Percentiles rank a stretch among this genome's conserved stretches.
phyloP scores from a whole-genome alignment of 2,888 invertebrate species.

The Cheilosia variabilis region DNA sequence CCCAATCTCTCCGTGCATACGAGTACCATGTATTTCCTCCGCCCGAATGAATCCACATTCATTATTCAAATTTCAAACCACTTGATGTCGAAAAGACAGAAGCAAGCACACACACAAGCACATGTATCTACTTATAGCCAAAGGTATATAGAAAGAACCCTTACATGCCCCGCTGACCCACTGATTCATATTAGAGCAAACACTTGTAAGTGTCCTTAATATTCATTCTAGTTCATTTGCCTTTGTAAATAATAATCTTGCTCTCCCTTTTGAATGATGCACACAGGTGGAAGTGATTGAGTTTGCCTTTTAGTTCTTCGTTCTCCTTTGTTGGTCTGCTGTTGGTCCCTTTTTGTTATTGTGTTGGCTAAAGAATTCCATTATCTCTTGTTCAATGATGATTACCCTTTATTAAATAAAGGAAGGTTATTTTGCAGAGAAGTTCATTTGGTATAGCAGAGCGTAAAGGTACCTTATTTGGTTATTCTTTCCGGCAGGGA shows the following conservation, averaged over 20 bases:
- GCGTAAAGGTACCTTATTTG: slow-evolving; percentile 25
- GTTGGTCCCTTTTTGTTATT: slow-evolving; percentile 8
- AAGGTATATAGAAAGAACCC: slow-evolving; percentile 8
- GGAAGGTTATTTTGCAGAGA: slow-evolving; percentile 30
- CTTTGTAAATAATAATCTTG: slow-evolving; percentile 60
- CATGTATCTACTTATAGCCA: no score
- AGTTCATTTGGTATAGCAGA: slow-evolving; percentile 28
- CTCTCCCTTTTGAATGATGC: slow-evolving; percentile 19
- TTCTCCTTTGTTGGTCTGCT: not conserved
- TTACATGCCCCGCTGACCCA: not conserved
- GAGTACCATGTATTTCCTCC: slow-evolving; percentile 36
- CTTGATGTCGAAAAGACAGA: slow-evolving; percentile 20
- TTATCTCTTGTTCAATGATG: slow-evolving; percentile 66
- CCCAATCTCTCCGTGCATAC: slow-evolving; percentile 1
- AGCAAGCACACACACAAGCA: not conserved
- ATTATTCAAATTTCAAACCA: slow-evolving; percentile 57
- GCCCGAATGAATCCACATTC: slow-evolving; percentile 45
- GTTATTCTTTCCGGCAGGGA: slow-evolving; percentile 49
- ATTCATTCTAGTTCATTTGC: slow-evolving; percentile 70
- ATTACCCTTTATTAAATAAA: slow-evolving; percentile 69
- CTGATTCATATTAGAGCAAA: slow-evolving; percentile 47
- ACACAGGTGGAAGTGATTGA: slow-evolving; percentile 73
- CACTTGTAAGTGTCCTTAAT: slow-evolving; percentile 65
- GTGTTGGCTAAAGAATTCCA: slow-evolving; percentile 42
- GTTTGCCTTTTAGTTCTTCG: slow-evolving; percentile 40